Evolutionary conservation across 2,888 invertebrate species (phyloP), one percentile per base, ranked within the genome.

Genomic region (Luperina nickerlii): DNA sequence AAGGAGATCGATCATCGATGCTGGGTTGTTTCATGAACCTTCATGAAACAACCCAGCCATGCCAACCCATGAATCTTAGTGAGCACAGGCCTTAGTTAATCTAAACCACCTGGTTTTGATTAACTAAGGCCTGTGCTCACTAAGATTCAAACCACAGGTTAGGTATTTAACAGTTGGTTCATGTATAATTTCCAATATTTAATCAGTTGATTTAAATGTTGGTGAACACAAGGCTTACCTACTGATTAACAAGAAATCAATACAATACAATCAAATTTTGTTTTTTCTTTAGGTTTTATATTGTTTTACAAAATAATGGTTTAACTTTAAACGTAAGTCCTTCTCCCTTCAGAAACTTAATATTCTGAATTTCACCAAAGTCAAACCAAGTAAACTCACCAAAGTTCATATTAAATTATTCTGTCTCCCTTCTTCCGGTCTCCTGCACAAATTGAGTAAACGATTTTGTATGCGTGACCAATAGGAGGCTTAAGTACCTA

Each of bases 1-100:
- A 63, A 78, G 45, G 48, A 74, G 66, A 38, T 32, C 24, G 27
- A 38, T 66, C 62, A 72, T 76, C 15, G 38, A 42, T 20, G 24
- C 54, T 76, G 27, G 24, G n/a, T 48, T 48, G 32, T 72, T 72
- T 45, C 20, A n/a, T 38, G n/a, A 0, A 11, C 18, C 32, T 32
- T 32, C 32, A 32, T 32, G 32, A 32, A 32, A 32, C 32, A 32
- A 32, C 32, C 32, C 32, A 32, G 32, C 32, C 32, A 32, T 32
- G 32, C 32, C 32, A 32, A 32, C 32, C 32, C 32, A 32, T 32
- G 32, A 32, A 32, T 32, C 32, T 32, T 32, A 32, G 32, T 32
- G 32, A 32, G 32, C 32, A 32, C 32, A 32, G 32, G 32, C 32
- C 32, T 32, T 32, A 32, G 32, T 32, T 32, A 32, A 32, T 32